A percentile compares a stretch with the other conserved stretches of the same genome.
phyloP scores from a whole-genome alignment of 2,888 invertebrate genomes.

The Serripes groenlandicus region DNA sequence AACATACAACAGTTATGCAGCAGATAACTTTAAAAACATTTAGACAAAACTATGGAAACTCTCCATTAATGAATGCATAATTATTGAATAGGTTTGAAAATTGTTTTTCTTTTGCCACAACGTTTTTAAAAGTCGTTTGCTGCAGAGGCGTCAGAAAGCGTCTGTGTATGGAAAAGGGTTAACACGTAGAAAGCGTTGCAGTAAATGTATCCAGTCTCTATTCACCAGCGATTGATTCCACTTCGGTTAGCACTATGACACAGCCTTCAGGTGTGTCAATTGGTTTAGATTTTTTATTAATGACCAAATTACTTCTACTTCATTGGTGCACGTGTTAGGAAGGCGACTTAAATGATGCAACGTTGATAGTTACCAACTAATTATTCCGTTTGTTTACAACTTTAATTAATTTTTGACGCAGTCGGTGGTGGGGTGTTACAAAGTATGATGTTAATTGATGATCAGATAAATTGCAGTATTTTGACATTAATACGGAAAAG shows the following conservation, averaged over 20 bases:
- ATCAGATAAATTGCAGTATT: slow-evolving; percentile 6
- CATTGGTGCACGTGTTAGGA: background rate
- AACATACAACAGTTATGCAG: too few relatives aligned
- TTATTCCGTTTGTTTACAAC: slow-evolving; percentile 15
- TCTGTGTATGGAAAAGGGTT: too few relatives aligned
- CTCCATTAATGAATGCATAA: too few relatives aligned
- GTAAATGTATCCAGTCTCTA: too few relatives aligned
- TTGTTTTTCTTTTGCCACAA: too few relatives aligned
- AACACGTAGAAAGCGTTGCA: too few relatives aligned
- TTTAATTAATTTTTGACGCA: slow-evolving; percentile 24
- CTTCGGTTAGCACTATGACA: slow-evolving; percentile 5
- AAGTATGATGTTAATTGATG: slow-evolving; percentile 10
- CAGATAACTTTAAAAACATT: too few relatives aligned
- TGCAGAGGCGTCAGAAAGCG: too few relatives aligned
- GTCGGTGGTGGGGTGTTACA: slow-evolving; percentile 4
- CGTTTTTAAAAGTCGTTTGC: too few relatives aligned
- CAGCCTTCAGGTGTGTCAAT: background rate
- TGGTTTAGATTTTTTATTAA: background rate
- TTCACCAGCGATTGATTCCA: background rate
- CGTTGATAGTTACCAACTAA: slow-evolving; percentile 2
- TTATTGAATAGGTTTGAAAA: too few relatives aligned
- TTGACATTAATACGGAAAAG: background rate
- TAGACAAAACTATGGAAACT: too few relatives aligned
- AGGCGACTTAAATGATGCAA: too few relatives aligned
- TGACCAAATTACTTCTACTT: slow-evolving; percentile 9